phyloP scores from a whole-genome alignment of 2,113 vertebrate genomes.

The Gymnogyps californianus region DNA sequence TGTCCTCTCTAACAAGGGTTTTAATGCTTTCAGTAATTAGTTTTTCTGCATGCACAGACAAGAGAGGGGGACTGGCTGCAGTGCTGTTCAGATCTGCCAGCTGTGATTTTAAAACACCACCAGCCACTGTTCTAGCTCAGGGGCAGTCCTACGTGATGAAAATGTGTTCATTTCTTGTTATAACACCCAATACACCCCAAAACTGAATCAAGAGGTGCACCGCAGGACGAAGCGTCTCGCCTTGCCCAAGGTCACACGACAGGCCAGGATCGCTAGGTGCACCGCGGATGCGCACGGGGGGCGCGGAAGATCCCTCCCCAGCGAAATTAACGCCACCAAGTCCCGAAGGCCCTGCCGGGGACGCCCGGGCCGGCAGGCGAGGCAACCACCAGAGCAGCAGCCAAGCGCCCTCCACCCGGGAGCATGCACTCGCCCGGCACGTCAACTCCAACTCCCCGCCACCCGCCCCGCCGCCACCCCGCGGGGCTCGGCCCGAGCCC shows the following conservation, averaged over 20 bases:
- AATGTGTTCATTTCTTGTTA: fast-evolving
- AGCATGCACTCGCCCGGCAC: neutral
- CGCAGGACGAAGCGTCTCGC: fast-evolving
- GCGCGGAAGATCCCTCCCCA: neutral
- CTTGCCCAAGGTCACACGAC: neutral
- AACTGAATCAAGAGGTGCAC: fast-evolving
- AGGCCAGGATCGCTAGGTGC: fast-evolving
- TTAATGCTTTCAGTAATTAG: neutral
- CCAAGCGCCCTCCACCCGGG: neutral
- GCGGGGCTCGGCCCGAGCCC: neutral
- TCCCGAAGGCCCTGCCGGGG: neutral
- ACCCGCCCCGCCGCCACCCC: no score
- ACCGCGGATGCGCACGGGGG: neutral
- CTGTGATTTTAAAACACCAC: neutral
- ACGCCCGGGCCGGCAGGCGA: no score
- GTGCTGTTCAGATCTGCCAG: fast-evolving
- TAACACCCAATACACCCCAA: fast-evolving
- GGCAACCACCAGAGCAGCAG: no score
- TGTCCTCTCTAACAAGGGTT: no score
- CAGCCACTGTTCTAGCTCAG: neutral
- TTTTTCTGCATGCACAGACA: no score
- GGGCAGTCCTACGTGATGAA: fast-evolving
- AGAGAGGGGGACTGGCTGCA: neutral
- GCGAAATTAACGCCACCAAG: neutral
- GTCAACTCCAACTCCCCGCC: neutral